Percentiles rank a stretch among this genome's conserved stretches.
Conservation (phyloP, 2,797 vertebrate genomes). For the Pampus argenteus region DNA sequence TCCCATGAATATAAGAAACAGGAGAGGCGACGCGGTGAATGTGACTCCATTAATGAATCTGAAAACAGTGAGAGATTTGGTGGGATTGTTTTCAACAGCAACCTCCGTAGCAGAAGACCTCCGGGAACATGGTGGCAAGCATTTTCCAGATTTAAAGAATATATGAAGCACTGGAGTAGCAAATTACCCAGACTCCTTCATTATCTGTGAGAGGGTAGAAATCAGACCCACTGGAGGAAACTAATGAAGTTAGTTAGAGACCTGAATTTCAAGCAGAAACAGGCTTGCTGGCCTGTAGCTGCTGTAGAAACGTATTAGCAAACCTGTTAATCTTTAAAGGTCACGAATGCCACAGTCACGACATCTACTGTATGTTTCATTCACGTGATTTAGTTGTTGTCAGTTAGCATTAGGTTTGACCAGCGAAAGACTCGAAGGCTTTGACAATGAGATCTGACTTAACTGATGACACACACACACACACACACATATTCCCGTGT, state of each 20-base stretch:
- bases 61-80: not conserved
- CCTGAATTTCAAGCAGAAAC: not conserved
- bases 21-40: not conserved
- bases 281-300: not conserved
- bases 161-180: not conserved
- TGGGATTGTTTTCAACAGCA: not conserved
- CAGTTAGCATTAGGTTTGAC: not conserved
- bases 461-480: not conserved
- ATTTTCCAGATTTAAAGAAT: not conserved
- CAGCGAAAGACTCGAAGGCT: not conserved
- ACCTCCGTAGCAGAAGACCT: not conserved
- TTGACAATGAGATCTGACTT: not conserved
- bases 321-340: not conserved
- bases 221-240: not conserved
- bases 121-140: not conserved
- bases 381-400: not conserved
- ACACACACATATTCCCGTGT: conserved; percentile 14
- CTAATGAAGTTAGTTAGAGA: not conserved
- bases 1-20: not conserved
- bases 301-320: not conserved
- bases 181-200: not conserved
- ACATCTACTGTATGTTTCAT: conserved; percentile 11
- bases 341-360: not conserved
- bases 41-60: not conserved
- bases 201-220: not conserved